Base-by-base conservation (phyloP, 2,113 vertebrate genomes). In the Eolophus roseicapilla region DNA sequence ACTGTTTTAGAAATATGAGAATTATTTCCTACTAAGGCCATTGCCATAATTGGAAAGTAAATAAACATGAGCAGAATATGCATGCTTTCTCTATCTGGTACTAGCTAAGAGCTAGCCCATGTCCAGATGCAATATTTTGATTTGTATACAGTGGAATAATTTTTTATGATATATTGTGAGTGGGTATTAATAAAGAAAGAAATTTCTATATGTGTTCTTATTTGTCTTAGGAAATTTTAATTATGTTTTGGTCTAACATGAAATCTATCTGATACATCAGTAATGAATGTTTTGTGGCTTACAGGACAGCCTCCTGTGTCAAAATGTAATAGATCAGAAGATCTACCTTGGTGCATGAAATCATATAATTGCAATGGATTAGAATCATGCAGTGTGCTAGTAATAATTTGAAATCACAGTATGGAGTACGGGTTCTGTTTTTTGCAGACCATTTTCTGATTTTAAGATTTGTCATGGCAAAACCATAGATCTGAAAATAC, bases 311-410 rank as follows among this genome's bases (percentile, higher is more conserved):
- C 68, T 95, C 37, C 44, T 77, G 24, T 78, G 62, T 94, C 77
- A 95, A 96, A 96, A 37, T 14, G 43, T 94, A 94, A 97, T n/a
- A 76, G 18, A 79, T 80, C 82, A 81, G 77, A 94, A 76, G 76
- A 84, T 83, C 13, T 47, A 63, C 64, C 85, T 96, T 57, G 9
- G 18, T 89, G 97, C 76, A 83, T 86, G 79, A 93, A 94, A 95
- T 96, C 84, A 68, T 14, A 76, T 94, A 96, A 96, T 92, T 96
- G 57, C 78, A 93, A 64, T 49, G 95, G 63, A 93, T 97, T 95
- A 87, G 50, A 91, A 96, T 90, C 59, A 93, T 79, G 77, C 68
- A 92, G n/a, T 53, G 29, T 78, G 55, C 64, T 86, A 90, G 43
- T 71, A 77, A 83, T 64, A 68, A 39, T 52, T 86, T 95, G 91